Base-by-base conservation (phyloP, 1,140 invertebrate genomes). In the Megalopta genalis region DNA sequence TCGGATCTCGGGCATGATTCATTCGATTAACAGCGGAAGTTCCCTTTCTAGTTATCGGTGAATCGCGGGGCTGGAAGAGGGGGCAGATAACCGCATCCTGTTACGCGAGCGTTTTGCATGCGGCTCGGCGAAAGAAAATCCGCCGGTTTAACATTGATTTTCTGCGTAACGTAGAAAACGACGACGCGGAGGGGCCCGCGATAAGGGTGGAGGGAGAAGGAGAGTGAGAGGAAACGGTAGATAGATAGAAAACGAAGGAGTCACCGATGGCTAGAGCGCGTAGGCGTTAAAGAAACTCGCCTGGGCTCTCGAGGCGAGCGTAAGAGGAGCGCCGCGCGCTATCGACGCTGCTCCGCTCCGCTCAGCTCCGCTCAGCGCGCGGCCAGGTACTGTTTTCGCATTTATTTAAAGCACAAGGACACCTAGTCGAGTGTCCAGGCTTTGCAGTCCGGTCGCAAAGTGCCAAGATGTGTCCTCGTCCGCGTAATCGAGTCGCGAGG, bases 381-480 rank as follows among this genome's bases (percentile, higher is more conserved):
- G 18, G n/a, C 23, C 64, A 87, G 81, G 80, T 82, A 84, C 76
- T 88, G 86, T 91, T 91, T 90, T 91, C 88, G 87, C 89, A 90
- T 91, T 91, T 91, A 92, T 91, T 91, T 92, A 90, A 92, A 88
- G 88, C 89, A 85, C 91, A 92, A 92, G 91, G 90, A 92, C 90
- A 92, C 80, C 89, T 91, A 90, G 90, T 91, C 87, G 85, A 88
- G 88, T 52, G 49, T 88, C 85, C 89, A 78, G 88, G 79, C 85
- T 86, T 77, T 63, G 81, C 87, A 81, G 79, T 85, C 87, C 85
- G 83, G 81, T 86, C 88, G 90, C 90, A 90, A 90, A 91, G 90
- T 88, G 90, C 86, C 87, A 88, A 90, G 89, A 90, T 90, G 86
- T 90, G 90, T 89, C 88, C 85, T 90, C 90, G 87, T 86, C 84